Evolutionary conservation across 2,888 invertebrate species (phyloP).

Genomic region (Oxystoma pomonae): DNA sequence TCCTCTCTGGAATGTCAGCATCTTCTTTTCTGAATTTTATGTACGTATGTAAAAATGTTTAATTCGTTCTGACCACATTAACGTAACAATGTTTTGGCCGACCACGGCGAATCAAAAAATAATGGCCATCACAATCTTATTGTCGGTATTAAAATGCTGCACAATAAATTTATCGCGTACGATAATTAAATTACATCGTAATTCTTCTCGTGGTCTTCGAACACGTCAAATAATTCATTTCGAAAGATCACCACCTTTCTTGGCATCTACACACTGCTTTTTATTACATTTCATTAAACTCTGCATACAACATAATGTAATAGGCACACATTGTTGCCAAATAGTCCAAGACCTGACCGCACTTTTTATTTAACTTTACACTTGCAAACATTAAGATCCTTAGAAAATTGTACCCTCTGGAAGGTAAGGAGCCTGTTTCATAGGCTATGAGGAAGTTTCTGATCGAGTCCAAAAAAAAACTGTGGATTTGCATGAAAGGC

Average conservation of each 20-base stretch:
- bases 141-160: constrained; percentile 20
- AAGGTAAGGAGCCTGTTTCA: too few species aligned
- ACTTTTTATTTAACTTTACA: too few species aligned
- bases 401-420: too few species aligned
- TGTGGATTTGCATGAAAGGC: too few species aligned
- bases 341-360: not conserved
- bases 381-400: too few species aligned
- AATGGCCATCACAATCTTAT: not conserved
- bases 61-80: not conserved
- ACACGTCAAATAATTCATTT: constrained; percentile 37
- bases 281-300: constrained; percentile 27
- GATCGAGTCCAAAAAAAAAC: too few species aligned
- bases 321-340: not conserved
- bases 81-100: not conserved
- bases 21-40: too few species aligned
- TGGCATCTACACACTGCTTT: constrained; percentile 25
- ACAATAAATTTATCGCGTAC: constrained; percentile 26
- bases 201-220: constrained; percentile 35
- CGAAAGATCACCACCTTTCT: constrained; percentile 37
- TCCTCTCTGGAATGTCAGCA: too few species aligned
- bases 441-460: too few species aligned
- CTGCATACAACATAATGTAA: constrained; percentile 8
- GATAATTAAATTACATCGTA: constrained; percentile 30
- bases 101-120: not conserved
- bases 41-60: too few species aligned